Conservation (phyloP, 2,113 vertebrate genomes). For the Bothrops jararaca region DNA sequence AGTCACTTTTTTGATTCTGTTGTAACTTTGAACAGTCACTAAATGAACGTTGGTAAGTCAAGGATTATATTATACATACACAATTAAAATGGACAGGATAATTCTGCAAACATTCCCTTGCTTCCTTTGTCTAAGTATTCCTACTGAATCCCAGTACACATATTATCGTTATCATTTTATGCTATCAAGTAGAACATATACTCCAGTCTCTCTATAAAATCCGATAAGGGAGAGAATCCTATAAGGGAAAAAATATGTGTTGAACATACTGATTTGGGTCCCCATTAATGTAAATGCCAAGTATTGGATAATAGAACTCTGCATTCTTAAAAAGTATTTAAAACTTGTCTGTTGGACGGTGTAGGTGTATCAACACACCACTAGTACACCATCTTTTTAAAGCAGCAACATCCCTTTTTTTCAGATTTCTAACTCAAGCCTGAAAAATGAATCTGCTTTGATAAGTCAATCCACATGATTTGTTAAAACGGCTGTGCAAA, state of each 20-base stretch:
- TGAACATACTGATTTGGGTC: background rate
- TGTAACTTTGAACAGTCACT: too few relatives aligned
- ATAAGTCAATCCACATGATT: background rate
- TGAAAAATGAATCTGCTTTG: background rate
- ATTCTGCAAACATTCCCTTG: background rate
- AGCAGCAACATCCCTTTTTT: background rate
- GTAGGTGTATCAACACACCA: background rate
- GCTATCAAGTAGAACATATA: background rate
- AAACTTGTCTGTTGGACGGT: background rate
- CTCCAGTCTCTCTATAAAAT: background rate
- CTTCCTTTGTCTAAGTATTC: constrained; percentile 50
- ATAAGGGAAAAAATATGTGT: constrained; percentile 20
- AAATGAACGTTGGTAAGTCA: too few relatives aligned
- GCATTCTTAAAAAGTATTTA: background rate
- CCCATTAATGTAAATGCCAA: background rate
- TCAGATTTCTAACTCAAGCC: background rate
- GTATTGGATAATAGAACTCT: constrained; percentile 6
- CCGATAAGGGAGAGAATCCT: constrained; percentile 17
- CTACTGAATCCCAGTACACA: constrained; percentile 46
- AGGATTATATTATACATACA: constrained; percentile 46
- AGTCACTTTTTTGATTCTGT: too few relatives aligned
- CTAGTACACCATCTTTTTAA: background rate
- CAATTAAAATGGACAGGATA: constrained; percentile 49
- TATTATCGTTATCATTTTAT: background rate
- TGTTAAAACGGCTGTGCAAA: background rate